Conservation (phyloP, 2,888 invertebrate species). For the Tetragonula carbonaria region DNA sequence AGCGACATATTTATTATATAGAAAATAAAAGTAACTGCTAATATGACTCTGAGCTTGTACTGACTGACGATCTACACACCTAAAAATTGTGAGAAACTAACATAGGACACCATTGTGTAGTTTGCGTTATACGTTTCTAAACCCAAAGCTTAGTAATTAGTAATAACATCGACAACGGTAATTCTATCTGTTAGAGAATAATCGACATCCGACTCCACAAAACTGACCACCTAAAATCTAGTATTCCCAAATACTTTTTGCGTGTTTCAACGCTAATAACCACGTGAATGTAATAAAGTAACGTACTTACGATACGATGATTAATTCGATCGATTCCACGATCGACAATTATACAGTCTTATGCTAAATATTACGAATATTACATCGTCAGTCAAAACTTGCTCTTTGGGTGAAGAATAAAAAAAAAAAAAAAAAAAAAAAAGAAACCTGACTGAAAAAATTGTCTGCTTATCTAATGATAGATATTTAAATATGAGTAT, state of each 20-base stretch:
- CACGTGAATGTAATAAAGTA: slow-evolving; percentile 45
- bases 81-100: slow-evolving; percentile 31
- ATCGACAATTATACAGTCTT: slow-evolving; percentile 36
- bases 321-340: slow-evolving; percentile 26
- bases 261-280: slow-evolving; percentile 11
- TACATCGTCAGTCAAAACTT: slow-evolving; percentile 66
- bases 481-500: slow-evolving; percentile 16
- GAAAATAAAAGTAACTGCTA: slow-evolving; percentile 4
- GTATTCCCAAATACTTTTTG: slow-evolving; percentile 39
- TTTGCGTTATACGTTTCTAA: slow-evolving; percentile 21
- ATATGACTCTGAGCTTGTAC: slow-evolving; percentile 68
- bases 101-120: slow-evolving; percentile 32
- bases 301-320: slow-evolving; percentile 15
- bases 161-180: slow-evolving; percentile 45
- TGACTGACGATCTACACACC: slow-evolving; percentile 60
- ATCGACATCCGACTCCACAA: slow-evolving; percentile 20
- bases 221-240: slow-evolving; percentile 27
- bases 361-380: slow-evolving; percentile 35
- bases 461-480: slow-evolving; percentile 18
- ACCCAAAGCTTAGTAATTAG: slow-evolving; percentile 34
- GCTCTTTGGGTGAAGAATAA: slow-evolving; percentile 53
- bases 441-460: slow-evolving; percentile 36
- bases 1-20: slow-evolving; percentile 45
- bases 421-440: slow-evolving; percentile 17
- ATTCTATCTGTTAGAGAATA: slow-evolving; percentile 35